Conservation (phyloP, 2,888 invertebrate species). For the Philaethria dido region DNA sequence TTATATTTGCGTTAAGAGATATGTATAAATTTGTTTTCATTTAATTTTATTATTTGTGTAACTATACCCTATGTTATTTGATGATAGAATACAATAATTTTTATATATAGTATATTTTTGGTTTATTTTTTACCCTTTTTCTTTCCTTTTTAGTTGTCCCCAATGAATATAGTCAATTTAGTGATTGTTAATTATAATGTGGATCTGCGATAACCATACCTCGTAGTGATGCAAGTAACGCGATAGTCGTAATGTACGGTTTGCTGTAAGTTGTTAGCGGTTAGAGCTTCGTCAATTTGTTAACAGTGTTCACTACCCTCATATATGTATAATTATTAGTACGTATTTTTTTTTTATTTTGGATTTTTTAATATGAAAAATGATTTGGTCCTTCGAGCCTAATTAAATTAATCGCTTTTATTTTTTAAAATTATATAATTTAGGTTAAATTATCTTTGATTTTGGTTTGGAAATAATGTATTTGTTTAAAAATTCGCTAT, state of each 20-base stretch:
- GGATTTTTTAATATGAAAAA: not conserved
- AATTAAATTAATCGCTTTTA: too few species aligned
- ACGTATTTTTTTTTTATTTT: not conserved
- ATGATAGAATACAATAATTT: slow-evolving; percentile 83
- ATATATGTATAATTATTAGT: not conserved
- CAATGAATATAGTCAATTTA: slow-evolving; percentile 44
- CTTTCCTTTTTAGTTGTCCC: slow-evolving; percentile 49
- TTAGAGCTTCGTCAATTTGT: slow-evolving; percentile 50
- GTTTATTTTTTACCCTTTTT: slow-evolving; percentile 64
- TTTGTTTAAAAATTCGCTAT: not conserved
- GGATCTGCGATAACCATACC: slow-evolving; percentile 37
- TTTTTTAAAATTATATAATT: too few species aligned
- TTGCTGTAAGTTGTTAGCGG: slow-evolving; percentile 53
- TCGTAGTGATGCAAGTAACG: slow-evolving; percentile 38
- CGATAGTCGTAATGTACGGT: slow-evolving; percentile 30
- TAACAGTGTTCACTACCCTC: slow-evolving; percentile 9
- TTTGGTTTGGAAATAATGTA: too few species aligned
- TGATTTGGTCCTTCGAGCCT: not conserved
- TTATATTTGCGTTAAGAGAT: slow-evolving; percentile 80
- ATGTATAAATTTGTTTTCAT: slow-evolving; percentile 83
- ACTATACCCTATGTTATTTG: slow-evolving; percentile 82
- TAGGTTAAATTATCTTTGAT: too few species aligned
- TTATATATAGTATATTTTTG: slow-evolving; percentile 80
- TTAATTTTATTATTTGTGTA: slow-evolving; percentile 83
- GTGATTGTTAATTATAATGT: slow-evolving; percentile 39